Evolutionary conservation across 1,140 invertebrate species (phyloP), one percentile per base, ranked within the genome.

Genomic region (Anastatus disparis): DNA sequence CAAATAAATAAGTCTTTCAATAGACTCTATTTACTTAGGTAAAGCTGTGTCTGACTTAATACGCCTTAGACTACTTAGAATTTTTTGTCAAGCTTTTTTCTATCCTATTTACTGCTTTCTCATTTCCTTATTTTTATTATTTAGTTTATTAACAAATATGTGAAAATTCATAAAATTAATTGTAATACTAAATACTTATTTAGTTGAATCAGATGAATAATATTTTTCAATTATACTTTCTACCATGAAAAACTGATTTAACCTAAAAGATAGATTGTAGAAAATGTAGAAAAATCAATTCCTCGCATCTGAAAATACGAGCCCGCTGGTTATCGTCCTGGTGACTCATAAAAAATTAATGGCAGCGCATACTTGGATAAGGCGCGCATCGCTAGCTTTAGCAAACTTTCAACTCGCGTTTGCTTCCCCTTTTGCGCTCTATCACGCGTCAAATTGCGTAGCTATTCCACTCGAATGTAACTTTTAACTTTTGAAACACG

Each of bases 321-420:
- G 31, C 7, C 1, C 12, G n/a, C 6, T 10, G 29, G n/a, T n/a
- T n/a, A n/a, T n/a, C n/a, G n/a, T n/a, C n/a, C n/a, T n/a, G n/a
- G 56, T 42, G 52, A 46, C 59, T 63, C 42, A 63, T 70, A 70
- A 70, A 70, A 70, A 70, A 53, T 46, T 70, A 70, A 70, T 64
- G 58, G 2, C 26, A 17, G n/a, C 63, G 27, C 61, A n/a, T n/a
- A n/a, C n/a, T 31, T 22, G 55, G 55, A 38, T 35, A 59, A 59
- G 55, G 10, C 55, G 29, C 55, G 55, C 55, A 59, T 31, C 61
- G 27, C 17, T 27, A 15, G 27, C 22, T 40, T n/a, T 40, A n/a
- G 56, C 17, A 59, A 59, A 59, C 38, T 59, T 42, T 59, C 38
- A 9, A n/a, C n/a, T n/a, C n/a, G 40, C 56, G 17, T 35, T 35